Percentiles rank a stretch among this genome's conserved stretches.
phyloP scores from a whole-genome alignment of 2,888 invertebrate genomes.

The Synanthedon tipuliformis region DNA sequence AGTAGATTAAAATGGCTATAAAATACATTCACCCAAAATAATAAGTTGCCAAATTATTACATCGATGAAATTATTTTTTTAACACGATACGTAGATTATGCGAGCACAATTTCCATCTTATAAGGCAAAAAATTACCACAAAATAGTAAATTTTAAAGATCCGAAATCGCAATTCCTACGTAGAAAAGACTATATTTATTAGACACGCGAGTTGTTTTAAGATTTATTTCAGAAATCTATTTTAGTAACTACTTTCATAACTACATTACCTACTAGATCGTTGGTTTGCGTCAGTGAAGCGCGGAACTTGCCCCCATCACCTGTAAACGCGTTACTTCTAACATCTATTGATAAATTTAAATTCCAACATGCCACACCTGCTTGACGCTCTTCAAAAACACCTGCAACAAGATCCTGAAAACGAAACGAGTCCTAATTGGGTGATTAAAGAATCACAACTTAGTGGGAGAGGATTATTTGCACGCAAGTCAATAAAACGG shows the following conservation, averaged over 20 bases:
- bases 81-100: no score
- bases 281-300: conserved; percentile 34
- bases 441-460: conserved; percentile 67
- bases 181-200: no score
- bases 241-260: conserved; percentile 59
- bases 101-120: no score
- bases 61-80: no score
- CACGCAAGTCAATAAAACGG: conserved; percentile 68
- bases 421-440: conserved; percentile 46
- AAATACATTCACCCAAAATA: no score
- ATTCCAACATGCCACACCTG: conserved; percentile 18
- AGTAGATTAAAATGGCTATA: no score
- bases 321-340: conserved; percentile 11
- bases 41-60: no score
- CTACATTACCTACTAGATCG: conserved; percentile 22
- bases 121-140: no score
- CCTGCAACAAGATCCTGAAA: conserved; percentile 14
- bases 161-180: no score
- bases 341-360: conserved; percentile 2
- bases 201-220: conserved; percentile 39
- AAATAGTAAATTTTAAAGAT: no score
- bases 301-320: conserved; percentile 24
- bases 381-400: conserved; percentile 9
- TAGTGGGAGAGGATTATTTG: conserved; percentile 79
- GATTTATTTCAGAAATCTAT: conserved; percentile 52